Percentiles rank a stretch among this genome's conserved stretches.
Conservation (phyloP, 2,113 vertebrate genomes). For the Phylloscopus whistleri region DNA sequence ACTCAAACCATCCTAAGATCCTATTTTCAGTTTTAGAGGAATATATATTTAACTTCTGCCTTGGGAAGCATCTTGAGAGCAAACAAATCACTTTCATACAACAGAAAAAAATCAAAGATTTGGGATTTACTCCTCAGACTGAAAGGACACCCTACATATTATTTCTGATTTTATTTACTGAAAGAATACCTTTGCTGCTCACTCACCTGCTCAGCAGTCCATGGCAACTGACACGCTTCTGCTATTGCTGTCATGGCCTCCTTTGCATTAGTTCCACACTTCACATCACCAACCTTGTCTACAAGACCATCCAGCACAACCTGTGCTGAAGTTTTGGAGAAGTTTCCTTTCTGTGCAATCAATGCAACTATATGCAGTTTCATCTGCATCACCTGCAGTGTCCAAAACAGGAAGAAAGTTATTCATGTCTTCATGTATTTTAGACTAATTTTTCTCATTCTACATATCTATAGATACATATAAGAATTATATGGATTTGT, state of each 20-base stretch:
- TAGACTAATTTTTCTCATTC: neutral
- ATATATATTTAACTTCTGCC: neutral
- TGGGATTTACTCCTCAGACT: neutral
- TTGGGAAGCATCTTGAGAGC: neutral
- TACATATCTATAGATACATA: neutral
- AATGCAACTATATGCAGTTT: conserved; percentile 91
- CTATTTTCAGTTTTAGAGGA: neutral
- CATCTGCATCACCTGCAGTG: conserved; percentile 94
- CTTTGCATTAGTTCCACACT: conserved; percentile 94
- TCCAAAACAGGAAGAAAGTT: neutral
- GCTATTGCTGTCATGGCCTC: conserved; percentile 91
- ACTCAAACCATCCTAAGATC: neutral
- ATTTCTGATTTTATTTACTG: neutral
- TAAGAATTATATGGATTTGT: neutral
- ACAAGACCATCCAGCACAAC: conserved; percentile 92
- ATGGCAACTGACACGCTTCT: conserved; percentile 86
- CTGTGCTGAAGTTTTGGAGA: conserved; percentile 92
- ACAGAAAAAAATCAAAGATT: neutral
- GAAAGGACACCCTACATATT: neutral
- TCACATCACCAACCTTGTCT: conserved; percentile 94
- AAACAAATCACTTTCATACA: neutral
- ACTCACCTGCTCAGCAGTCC: conserved; percentile 95
- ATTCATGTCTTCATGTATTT: neutral
- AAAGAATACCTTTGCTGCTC: neutral
- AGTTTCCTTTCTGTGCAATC: conserved; percentile 89